Conservation (phyloP, 1,140 invertebrate genomes). For the Brachionus asplanchnoidis region DNA sequence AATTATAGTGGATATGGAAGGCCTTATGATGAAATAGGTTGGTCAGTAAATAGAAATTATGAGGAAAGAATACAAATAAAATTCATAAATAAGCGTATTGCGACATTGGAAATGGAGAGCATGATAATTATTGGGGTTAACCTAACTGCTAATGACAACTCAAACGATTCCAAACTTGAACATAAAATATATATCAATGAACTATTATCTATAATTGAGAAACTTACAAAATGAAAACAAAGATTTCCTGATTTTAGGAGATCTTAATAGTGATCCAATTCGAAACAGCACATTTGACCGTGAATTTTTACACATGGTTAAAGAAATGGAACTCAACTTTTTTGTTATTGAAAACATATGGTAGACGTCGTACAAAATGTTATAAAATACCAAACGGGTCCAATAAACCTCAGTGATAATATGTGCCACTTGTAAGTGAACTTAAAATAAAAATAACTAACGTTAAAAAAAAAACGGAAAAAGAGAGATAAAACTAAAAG, state of each 20-base stretch:
- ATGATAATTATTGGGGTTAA: not conserved
- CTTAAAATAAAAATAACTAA: not conserved
- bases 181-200: not conserved
- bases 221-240: not conserved
- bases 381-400: not conserved
- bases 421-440: not conserved
- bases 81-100: not conserved
- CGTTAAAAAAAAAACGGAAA: not conserved
- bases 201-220: not conserved
- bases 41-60: not conserved
- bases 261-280: slow-evolving; percentile 1
- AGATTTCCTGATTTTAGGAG: not conserved
- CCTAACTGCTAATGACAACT: not conserved
- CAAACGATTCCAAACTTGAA: not conserved
- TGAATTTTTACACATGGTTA: not conserved
- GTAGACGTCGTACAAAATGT: not conserved
- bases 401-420: not conserved
- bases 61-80: not conserved
- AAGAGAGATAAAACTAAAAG: not conserved
- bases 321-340: not conserved
- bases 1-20: not conserved
- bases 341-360: not conserved
- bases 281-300: not conserved
- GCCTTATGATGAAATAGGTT: not conserved
- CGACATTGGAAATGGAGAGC: not conserved